phyloP scores from a whole-genome alignment of 2,113 vertebrate species.

The Sorex araneus region DNA sequence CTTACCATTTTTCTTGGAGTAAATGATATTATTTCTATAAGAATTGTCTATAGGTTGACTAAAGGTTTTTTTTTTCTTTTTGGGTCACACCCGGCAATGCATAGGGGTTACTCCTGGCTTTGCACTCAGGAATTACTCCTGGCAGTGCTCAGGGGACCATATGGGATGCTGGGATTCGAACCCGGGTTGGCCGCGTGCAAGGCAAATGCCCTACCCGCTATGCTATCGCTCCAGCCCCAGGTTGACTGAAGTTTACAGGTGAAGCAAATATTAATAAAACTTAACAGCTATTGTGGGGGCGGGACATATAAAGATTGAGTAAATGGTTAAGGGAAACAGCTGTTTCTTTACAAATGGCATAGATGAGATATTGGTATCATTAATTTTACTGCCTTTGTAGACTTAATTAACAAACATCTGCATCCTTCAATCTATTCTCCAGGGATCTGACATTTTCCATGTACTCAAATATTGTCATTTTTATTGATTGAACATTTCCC shows the following conservation, averaged over 20 bases:
- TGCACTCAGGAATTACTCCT: too few relatives aligned
- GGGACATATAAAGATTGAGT: background rate
- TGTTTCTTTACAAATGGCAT: conserved; percentile 62
- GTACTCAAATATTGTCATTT: conserved; percentile 66
- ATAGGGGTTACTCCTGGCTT: too few relatives aligned
- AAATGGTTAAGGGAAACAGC: conserved; percentile 15
- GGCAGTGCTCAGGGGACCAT: too few relatives aligned
- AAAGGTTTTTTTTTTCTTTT: too few relatives aligned
- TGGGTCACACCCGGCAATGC: too few relatives aligned
- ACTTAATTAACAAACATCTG: conserved; percentile 82
- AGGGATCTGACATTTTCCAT: conserved; percentile 79
- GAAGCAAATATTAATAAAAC: conserved; percentile 41
- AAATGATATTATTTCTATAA: conserved; percentile 50
- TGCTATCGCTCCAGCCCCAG: too few relatives aligned
- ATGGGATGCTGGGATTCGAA: too few relatives aligned
- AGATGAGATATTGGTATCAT: conserved; percentile 63
- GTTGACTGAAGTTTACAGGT: conserved; percentile 22
- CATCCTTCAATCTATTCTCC: conserved; percentile 63
- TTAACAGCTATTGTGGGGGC: conserved; percentile 2
- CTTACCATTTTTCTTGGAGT: background rate
- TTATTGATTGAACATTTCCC: conserved; percentile 76
- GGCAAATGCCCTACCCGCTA: too few relatives aligned
- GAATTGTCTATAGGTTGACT: conserved; percentile 21
- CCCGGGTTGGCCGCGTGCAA: too few relatives aligned
- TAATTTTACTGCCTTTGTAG: conserved; percentile 77